Base-by-base conservation (phyloP, 2,888 invertebrate genomes). In the Cistogaster globosa region DNA sequence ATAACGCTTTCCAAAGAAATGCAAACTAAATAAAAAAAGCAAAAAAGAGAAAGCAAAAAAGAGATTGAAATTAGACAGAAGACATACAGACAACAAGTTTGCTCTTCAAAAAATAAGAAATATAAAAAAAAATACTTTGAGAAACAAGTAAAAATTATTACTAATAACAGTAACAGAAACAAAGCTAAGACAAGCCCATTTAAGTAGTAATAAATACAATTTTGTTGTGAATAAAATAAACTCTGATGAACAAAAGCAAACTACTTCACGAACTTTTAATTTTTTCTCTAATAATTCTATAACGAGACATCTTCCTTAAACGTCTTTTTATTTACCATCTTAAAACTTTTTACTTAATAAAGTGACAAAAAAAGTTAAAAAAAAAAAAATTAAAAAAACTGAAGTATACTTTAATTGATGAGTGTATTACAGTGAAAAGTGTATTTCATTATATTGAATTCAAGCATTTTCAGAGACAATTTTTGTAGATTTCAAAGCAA, bases 151-250 rank as follows among this genome's bases (percentile, higher is more conserved):
- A 0, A 68, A 68, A 55, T 32, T 42, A 51, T n/a, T 22, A 58
- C 53, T 58, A 63, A 58, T 57, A 82, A 77, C 20, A 63, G 26
- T 57, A 74, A 69, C 42, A 69, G 51, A 74, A 58, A 58, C 20
- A 76, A 76, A 48, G 57, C 58, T 48, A 76, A 53, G 53, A 18
- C n/a, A 38, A 68, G 60, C n/a, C 55, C 63, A 67, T 45, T 60
- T 55, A 68, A 74, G 74, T 77, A 55, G 72, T 60, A 77, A 72
- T 72, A 83, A 62, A 77, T 53, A 77, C 48, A 71, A 72, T 60
- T 77, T 57, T 14, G 14, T 48, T 38, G 4, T 38, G 51, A 60
- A 38, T 51, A 51, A 58, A 51, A 38, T 38, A 45, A 68, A 26
- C 36, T 63, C 20, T 63, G 22, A 74, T 38, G n/a, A 51, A 22